Base-by-base conservation (phyloP, 2,113 vertebrate species). In the Balaeniceps rex region DNA sequence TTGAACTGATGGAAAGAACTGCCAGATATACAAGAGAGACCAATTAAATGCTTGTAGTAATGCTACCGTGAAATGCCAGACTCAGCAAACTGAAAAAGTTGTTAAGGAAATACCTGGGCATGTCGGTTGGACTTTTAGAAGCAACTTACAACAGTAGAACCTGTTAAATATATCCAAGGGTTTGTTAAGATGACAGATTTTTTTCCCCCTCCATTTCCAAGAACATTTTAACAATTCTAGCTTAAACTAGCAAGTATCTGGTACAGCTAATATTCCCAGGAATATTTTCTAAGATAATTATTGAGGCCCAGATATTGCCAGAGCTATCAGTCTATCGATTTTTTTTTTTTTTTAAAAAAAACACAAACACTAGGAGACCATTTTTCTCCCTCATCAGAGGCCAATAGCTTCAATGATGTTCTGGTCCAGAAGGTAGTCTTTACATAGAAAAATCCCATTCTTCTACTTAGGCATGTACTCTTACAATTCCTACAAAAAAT, bases 71-170 rank as follows among this genome's bases (percentile, higher is more conserved):
- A 81, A 96, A 84, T 72, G 42, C 60, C 55, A 91, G 76, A 66
- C 36, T 68, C 55, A 11, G 85, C 83, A 97, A 97, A 77, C 88
- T 63, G 54, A 94, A 77, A 69, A 77, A 69, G 54, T 33, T 94
- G 55, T 92, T 42, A 77, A 93, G 86, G 68, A 95, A 92, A 95
- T 95, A 93, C 28, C 84, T 58, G 83, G 28, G 23, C 68, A 82
- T 60, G 80, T 46, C 42, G 29, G 76, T 68, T 68, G 57, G 78
- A 51, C 51, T 33, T 44, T 79, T 34, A 96, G 70, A 94, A 72
- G 44, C 17, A 80, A 63, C 44, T 91, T 55, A 16, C n/a, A 52
- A 65, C 29, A 68, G 34, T 5, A 52, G 52, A 72, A 80, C 25
- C n/a, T 72, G 57, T 65, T 49, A 92, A 69, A 49, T 36, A 47